Conservation (phyloP, 2,797 vertebrate genomes). For the Tinamus major region DNA sequence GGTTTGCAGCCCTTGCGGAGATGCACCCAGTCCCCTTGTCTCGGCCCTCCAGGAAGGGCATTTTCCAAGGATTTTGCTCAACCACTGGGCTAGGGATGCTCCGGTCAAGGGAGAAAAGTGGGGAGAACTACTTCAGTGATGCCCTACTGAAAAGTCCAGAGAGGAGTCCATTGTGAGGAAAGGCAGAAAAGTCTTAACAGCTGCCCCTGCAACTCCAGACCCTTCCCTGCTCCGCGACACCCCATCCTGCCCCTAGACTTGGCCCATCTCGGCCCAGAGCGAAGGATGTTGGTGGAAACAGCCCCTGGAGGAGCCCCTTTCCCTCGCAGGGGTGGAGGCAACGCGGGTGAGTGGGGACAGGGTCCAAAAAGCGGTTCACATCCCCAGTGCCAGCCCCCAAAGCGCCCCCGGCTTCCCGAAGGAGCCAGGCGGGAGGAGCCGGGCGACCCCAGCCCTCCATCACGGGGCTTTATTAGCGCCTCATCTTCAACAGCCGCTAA, state of each 20-base stretch:
- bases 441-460: background rate
- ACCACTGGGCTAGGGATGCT: fast-evolving
- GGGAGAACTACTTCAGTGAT: background rate
- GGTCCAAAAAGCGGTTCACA: too few relatives aligned
- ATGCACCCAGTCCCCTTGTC: fast-evolving
- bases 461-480: background rate
- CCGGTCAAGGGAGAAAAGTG: background rate
- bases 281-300: too few relatives aligned
- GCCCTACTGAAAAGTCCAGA: fast-evolving
- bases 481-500: constrained; percentile 61
- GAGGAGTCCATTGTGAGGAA: background rate
- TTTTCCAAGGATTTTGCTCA: background rate
- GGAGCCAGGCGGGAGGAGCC: too few relatives aligned
- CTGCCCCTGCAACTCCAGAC: background rate
- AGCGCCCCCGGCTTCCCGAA: too few relatives aligned
- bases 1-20: background rate
- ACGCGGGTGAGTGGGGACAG: too few relatives aligned
- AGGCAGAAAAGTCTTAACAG: background rate
- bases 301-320: too few relatives aligned
- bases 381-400: too few relatives aligned
- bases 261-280: too few relatives aligned
- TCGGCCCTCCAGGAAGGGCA: background rate
- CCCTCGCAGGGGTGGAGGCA: too few relatives aligned
- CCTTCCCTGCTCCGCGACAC: background rate
- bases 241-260: too few relatives aligned